These are phyloP conservation scores for Coleophora deauratella DNA, from an alignment of 2,888 invertebrate genomes.

Conservation along the genomic window DNA sequence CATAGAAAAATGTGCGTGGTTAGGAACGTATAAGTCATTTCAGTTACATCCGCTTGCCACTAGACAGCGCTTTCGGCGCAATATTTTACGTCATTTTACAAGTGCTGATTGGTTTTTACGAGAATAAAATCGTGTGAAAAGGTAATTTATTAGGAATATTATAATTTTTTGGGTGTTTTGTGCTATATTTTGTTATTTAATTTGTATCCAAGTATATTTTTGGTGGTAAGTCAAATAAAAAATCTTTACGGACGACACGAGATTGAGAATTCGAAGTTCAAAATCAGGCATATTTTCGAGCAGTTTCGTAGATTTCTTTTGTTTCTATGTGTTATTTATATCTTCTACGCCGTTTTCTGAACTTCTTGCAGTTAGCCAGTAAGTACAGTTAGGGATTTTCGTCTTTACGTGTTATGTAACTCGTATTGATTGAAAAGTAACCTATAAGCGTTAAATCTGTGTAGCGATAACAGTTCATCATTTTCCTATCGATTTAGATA, in stretches of 20 bases:
- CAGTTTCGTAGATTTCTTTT: background rate
- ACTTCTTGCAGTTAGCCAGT: background rate
- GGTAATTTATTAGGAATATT: slow-evolving; percentile 20
- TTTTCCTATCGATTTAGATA: too few relatives aligned
- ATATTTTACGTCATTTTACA: slow-evolving; percentile 23
- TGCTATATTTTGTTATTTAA: slow-evolving; percentile 8
- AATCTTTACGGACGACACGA: slow-evolving; percentile 7
- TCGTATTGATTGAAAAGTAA: slow-evolving; percentile 12
- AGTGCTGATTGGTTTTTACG: slow-evolving; percentile 27
- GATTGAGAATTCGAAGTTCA: slow-evolving; percentile 16
- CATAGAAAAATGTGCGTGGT: too few relatives aligned
- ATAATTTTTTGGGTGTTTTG: slow-evolving; percentile 6
- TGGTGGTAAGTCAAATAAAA: slow-evolving; percentile 10
- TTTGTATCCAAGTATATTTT: background rate
- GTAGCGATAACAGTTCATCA: too few relatives aligned
- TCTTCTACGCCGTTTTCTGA: too few relatives aligned
- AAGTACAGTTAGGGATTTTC: background rate
- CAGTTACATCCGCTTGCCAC: slow-evolving; percentile 4
- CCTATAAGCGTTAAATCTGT: slow-evolving; percentile 1
- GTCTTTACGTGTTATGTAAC: slow-evolving; percentile 10
- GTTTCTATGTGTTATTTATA: background rate
- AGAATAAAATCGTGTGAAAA: slow-evolving; percentile 23
- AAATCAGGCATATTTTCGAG: slow-evolving; percentile 11
- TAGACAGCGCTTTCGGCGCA: slow-evolving; percentile 22
- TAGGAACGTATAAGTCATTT: slow-evolving; percentile 19